Conservation (phyloP, 2,113 vertebrate genomes). For the Pogona vitticeps region DNA sequence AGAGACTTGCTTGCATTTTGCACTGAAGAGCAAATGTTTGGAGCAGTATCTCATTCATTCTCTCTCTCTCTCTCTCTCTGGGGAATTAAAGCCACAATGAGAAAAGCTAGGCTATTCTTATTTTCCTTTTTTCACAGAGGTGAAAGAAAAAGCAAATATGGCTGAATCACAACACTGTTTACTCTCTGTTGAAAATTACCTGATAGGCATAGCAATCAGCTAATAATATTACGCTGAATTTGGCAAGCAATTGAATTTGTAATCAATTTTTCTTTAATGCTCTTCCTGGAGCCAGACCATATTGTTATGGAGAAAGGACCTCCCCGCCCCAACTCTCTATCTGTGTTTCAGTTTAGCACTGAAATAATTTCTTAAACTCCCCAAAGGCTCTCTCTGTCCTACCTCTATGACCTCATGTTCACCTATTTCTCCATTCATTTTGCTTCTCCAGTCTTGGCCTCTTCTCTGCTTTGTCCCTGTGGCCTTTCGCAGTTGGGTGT, state of each 20-base stretch:
- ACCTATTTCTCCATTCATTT: slow-evolving; percentile 22
- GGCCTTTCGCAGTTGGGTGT: slow-evolving; percentile 23
- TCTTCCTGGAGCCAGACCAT: not conserved
- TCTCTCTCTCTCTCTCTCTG: no score
- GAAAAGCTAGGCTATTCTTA: not conserved
- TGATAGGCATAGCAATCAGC: not conserved
- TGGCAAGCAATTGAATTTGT: not conserved
- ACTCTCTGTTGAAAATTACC: slow-evolving; percentile 24
- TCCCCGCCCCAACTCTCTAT: not conserved
- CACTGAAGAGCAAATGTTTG: not conserved
- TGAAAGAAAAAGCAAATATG: slow-evolving; percentile 16
- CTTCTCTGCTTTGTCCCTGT: slow-evolving; percentile 31
- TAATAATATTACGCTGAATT: not conserved
- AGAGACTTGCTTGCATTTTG: not conserved
- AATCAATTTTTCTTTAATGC: not conserved
- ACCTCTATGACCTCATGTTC: slow-evolving; percentile 28
- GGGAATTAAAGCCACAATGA: slow-evolving; percentile 14
- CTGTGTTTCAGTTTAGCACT: slow-evolving; percentile 12
- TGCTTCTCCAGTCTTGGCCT: slow-evolving; percentile 18
- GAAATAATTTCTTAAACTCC: slow-evolving; percentile 16
- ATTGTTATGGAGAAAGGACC: not conserved
- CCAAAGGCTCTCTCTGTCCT: slow-evolving; percentile 15
- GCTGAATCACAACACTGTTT: not conserved
- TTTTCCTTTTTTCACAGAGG: not conserved
- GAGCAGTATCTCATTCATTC: not conserved